phyloP scores from a whole-genome alignment of 2,113 vertebrate species.

The Cheirogaleus medius region DNA sequence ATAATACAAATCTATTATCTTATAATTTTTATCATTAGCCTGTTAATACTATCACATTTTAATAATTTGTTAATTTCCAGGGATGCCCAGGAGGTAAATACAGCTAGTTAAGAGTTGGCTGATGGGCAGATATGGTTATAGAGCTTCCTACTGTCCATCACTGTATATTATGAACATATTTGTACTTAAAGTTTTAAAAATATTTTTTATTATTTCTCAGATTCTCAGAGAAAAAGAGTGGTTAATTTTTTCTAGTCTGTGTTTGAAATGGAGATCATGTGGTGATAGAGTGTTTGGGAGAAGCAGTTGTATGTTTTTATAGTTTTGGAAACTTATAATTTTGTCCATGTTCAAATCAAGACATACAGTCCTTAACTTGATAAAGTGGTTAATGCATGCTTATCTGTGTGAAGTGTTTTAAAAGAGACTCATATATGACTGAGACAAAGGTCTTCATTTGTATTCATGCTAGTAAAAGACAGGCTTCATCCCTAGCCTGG shows the following conservation, averaged over 20 bases:
- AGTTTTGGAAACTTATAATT: background rate
- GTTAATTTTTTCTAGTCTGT: background rate
- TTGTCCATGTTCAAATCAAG: background rate
- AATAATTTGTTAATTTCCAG: background rate
- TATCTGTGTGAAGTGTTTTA: background rate
- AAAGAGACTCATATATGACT: background rate
- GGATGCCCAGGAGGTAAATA: background rate
- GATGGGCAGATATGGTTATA: background rate
- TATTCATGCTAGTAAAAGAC: background rate
- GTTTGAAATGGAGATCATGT: background rate
- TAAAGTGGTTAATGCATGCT: background rate
- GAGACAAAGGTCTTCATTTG: background rate
- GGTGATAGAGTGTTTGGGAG: background rate
- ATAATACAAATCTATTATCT: background rate
- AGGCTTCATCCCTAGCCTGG: background rate
- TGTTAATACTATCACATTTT: background rate
- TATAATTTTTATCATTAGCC: background rate
- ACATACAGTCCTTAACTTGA: background rate
- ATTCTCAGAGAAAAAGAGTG: background rate
- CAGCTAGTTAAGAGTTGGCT: background rate
- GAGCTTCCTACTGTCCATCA: background rate
- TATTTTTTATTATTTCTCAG: background rate
- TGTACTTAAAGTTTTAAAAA: background rate
- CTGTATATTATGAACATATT: background rate
- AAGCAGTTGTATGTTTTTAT: background rate